Evolutionary conservation across 2,113 vertebrate species (phyloP).

Genomic region (Laticauda colubrina): DNA sequence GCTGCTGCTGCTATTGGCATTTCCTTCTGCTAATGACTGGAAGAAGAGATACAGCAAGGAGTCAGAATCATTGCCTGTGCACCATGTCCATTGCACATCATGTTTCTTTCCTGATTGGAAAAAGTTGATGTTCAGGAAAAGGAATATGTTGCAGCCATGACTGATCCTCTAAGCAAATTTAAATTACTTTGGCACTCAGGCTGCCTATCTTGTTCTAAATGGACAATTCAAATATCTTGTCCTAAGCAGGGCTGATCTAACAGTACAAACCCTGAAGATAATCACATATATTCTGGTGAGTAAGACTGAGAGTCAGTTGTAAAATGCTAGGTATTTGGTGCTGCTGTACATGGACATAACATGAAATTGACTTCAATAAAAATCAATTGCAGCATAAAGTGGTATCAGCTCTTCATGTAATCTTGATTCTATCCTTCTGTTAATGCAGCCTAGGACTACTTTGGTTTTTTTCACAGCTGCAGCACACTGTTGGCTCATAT

Average conservation of each 20-base stretch:
- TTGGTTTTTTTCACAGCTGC: no score
- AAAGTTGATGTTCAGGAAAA: background rate
- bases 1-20: background rate
- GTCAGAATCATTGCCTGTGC: background rate
- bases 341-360: background rate
- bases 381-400: background rate
- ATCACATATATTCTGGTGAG: background rate
- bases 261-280: background rate
- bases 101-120: background rate
- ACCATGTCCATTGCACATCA: background rate
- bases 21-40: background rate
- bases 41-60: background rate
- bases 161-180: background rate
- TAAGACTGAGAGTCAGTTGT: background rate
- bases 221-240: background rate
- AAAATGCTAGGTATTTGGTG: background rate
- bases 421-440: no score
- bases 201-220: background rate
- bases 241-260: background rate
- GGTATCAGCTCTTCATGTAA: no score
- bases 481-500: no score
- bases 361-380: background rate
- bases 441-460: no score
- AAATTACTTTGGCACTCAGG: background rate
- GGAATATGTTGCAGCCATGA: background rate